These are phyloP conservation scores for Drosophila leontia DNA, from an alignment of 1,140 invertebrate genomes.

Conservation along the genomic window DNA sequence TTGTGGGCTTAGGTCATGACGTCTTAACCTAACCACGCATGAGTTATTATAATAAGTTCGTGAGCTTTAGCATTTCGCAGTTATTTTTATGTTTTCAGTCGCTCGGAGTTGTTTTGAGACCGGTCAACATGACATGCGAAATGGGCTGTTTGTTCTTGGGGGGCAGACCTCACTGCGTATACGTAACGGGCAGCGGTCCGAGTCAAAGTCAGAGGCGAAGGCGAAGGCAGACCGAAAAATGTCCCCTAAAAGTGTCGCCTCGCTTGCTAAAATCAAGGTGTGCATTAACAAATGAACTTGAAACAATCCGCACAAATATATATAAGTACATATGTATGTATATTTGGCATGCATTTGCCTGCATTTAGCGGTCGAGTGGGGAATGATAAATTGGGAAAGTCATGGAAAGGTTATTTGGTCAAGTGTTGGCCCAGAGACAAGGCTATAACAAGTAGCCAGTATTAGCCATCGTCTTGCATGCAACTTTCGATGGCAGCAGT, in stretches of 20 bases:
- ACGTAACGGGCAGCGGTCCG: constrained; percentile 26
- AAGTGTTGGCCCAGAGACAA: constrained; percentile 60
- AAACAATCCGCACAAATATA: constrained; percentile 21
- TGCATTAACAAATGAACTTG: constrained; percentile 65
- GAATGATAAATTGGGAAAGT: constrained; percentile 67
- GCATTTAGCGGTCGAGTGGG: constrained; percentile 34
- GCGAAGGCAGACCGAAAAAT: constrained; percentile 22
- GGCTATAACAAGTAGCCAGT: constrained; percentile 48
- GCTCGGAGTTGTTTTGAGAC: constrained; percentile 19
- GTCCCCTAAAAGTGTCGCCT: constrained; percentile 37
- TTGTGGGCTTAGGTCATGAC: constrained; percentile 32
- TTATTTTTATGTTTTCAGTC: constrained; percentile 40
- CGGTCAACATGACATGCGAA: constrained; percentile 54
- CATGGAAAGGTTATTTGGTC: constrained; percentile 67
- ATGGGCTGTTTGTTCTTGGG: constrained; percentile 13
- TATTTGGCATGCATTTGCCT: constrained; percentile 45
- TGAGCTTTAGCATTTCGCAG: constrained; percentile 55
- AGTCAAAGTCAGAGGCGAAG: constrained; percentile 14
- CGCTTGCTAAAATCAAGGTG: constrained; percentile 40
- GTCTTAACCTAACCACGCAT: constrained; percentile 51
- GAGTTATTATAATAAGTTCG: constrained; percentile 51
- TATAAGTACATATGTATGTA: not conserved
- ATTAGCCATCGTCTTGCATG: constrained; percentile 49
- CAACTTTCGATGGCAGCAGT: constrained; percentile 41
- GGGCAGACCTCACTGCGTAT: constrained; percentile 29